Conservation (phyloP, 2,113 vertebrate species). For the Chinchilla lanigera region DNA sequence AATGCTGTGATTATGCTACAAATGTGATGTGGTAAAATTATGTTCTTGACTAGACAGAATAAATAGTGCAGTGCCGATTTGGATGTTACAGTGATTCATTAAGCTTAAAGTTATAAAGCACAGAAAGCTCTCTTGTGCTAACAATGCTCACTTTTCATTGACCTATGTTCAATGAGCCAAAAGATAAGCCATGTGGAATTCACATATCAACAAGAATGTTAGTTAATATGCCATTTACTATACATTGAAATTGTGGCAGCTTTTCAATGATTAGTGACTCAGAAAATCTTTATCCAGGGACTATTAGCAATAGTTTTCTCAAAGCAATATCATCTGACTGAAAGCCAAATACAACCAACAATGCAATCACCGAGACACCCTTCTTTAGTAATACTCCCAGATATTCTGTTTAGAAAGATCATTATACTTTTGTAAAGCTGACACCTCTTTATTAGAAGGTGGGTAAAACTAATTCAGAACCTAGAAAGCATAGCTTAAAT, state of each 20-base stretch:
- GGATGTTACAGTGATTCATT: constrained; percentile 2
- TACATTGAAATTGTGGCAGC: constrained; percentile 49
- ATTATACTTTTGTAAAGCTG: constrained; percentile 41
- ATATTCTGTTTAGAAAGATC: constrained; percentile 73
- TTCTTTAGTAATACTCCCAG: constrained; percentile 56
- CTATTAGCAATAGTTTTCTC: constrained; percentile 26
- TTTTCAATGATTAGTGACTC: constrained; percentile 63
- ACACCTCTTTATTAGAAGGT: neutral
- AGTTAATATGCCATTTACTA: constrained; percentile 62
- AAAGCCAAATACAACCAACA: constrained; percentile 44
- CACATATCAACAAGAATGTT: constrained; percentile 31
- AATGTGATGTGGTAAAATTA: constrained; percentile 69
- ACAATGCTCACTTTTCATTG: constrained; percentile 49
- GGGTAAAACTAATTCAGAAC: constrained; percentile 45
- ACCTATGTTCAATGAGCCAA: constrained; percentile 62
- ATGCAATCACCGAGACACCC: constrained; percentile 33
- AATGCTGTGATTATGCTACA: constrained; percentile 70
- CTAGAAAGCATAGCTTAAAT: constrained; percentile 18
- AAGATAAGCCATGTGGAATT: constrained; percentile 60
- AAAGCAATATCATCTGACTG: constrained; percentile 39
- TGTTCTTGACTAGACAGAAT: constrained; percentile 75
- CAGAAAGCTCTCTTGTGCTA: constrained; percentile 15
- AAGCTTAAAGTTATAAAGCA: constrained; percentile 54
- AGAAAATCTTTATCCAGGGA: constrained; percentile 67
- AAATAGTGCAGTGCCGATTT: constrained; percentile 60